These are phyloP conservation scores for Gyrodactylus salaris DNA, from an alignment of 1,140 invertebrate genomes.

Conservation along the genomic window DNA sequence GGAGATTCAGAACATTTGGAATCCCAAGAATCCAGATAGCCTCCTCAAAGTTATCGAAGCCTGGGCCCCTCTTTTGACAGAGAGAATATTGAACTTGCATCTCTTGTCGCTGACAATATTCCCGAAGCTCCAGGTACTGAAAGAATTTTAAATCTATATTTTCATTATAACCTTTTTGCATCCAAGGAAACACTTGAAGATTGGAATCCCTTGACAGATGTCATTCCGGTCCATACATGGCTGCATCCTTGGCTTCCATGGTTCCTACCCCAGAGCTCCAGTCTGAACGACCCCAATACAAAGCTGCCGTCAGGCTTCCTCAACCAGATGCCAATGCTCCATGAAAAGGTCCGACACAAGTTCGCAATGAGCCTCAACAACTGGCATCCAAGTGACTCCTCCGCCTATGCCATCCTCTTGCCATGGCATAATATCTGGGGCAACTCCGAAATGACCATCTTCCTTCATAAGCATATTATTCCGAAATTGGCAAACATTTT, in stretches of 20 bases:
- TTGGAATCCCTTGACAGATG: slow-evolving; percentile 75
- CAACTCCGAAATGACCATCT: slow-evolving; percentile 41
- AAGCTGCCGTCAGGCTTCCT: background rate
- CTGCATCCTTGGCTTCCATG: slow-evolving; percentile 59
- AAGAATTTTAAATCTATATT: background rate
- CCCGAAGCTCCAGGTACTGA: background rate
- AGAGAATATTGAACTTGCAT: background rate
- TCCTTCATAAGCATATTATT: slow-evolving; percentile 52
- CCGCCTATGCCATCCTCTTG: slow-evolving; percentile 52
- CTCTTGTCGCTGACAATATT: background rate
- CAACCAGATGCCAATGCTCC: background rate
- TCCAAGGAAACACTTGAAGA: slow-evolving; percentile 24
- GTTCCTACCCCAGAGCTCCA: slow-evolving; percentile 13
- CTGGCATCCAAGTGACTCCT: slow-evolving; percentile 53
- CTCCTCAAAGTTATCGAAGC: background rate
- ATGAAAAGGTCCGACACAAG: slow-evolving; percentile 45
- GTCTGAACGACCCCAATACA: background rate
- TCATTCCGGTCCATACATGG: slow-evolving; percentile 71
- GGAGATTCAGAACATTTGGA: background rate
- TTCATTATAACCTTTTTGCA: background rate
- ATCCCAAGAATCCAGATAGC: background rate
- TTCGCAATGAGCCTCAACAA: slow-evolving; percentile 44
- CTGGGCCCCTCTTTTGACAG: background rate
- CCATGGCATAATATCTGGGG: slow-evolving; percentile 61
- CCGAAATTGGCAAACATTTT: slow-evolving; percentile 30